A percentile compares a stretch with the other conserved stretches of the same genome.
These are phyloP conservation scores for Callipepla squamata DNA, from an alignment of 2,113 vertebrate species.

Conservation along the genomic window DNA sequence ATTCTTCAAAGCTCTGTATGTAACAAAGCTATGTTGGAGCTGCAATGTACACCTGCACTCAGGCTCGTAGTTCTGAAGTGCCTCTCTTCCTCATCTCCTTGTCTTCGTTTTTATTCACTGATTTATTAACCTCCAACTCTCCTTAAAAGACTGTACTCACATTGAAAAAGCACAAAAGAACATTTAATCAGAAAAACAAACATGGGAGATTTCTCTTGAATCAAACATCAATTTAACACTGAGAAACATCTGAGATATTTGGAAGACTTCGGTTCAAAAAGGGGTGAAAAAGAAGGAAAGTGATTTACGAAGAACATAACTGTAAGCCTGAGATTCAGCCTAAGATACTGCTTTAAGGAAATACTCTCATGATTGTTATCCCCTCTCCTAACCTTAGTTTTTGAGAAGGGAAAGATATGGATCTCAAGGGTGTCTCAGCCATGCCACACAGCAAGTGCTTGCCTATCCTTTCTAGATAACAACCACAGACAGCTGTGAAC, in stretches of 20 bases:
- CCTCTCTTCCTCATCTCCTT: not conserved
- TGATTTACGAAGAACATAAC: not conserved
- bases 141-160: not conserved
- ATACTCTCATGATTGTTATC: not conserved
- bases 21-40: not conserved
- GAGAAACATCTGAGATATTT: not conserved
- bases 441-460: not conserved
- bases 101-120: not conserved
- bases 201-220: not conserved
- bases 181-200: not conserved
- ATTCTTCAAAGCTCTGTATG: not conserved
- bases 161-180: not conserved
- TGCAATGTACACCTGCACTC: not conserved
- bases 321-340: not conserved
- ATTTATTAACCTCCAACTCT: not conserved
- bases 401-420: not conserved
- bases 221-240: not conserved
- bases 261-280: not conserved
- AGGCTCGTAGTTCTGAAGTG: not conserved
- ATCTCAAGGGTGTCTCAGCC: constrained; percentile 19
- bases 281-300: not conserved
- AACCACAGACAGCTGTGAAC: not conserved
- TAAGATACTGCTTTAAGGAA: not conserved
- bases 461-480: not conserved
- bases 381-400: not conserved